Base-by-base conservation (phyloP, 2,113 vertebrate genomes). In the Neopipo cinnamomea region DNA sequence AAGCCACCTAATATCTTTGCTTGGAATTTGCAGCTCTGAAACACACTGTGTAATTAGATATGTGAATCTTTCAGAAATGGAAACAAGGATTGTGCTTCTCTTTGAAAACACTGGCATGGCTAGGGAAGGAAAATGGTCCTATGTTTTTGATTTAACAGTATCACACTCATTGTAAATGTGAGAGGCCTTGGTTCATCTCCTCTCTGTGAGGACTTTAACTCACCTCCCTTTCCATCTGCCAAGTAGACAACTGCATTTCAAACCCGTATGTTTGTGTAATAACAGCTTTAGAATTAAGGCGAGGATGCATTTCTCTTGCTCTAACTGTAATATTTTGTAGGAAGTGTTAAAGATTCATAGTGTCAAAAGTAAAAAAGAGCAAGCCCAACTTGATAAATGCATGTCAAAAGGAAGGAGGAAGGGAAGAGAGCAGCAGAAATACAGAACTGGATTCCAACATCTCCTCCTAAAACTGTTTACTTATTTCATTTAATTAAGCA, bases 331-430 rank as follows among this genome's bases (percentile, higher is more conserved):
- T 25, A 59, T 42, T 50, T 78, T 75, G 33, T 49, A 49, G 14
- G 25, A 75, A 47, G 7, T 27, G 7, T 58, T 70, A 58, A 81
- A 55, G 14, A 46, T 74, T 61, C 3, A 3, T 30, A 19, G 5
- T 5, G 11, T 59, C 9, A 70, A 70, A 84, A 73, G 16, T 31
- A 25, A 71, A 33, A 88, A 78, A 52, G 5, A 49, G 2, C 11
- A 72, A 80, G 12, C 22, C 21, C 31, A 47, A 46, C 17, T 71
- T 67, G 9, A 18, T 44, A 30, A 14, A 1, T 0, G 0, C 21
- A 1, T 50, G 15, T 62, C 15, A 74, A 53, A 52, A 74, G 7
- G 12, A 81, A 78, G 30, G 28, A 56, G 11, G 21, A 58, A 8
- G 11, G 16, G 9, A 67, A 74, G 9, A 67, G 31, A 66, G 11